phyloP scores from a whole-genome alignment of 2,797 vertebrate species.

The Neosilurus mollespiculum region DNA sequence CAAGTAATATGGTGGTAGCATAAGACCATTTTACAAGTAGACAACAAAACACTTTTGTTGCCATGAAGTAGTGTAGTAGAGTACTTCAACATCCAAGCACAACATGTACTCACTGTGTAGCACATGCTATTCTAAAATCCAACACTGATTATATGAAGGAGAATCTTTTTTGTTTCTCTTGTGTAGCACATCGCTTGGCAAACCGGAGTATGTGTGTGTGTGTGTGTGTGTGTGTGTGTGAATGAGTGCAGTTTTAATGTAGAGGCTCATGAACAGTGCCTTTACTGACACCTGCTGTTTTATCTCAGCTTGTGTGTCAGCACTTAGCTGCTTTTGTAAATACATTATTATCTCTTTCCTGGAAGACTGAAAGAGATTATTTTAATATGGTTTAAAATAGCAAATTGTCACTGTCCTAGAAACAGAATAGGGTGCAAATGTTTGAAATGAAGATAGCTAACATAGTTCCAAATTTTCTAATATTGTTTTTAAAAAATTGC shows the following conservation, averaged over 20 bases:
- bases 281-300: constrained; percentile 58
- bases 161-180: constrained; percentile 25
- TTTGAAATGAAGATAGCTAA: background rate
- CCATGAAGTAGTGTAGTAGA: background rate
- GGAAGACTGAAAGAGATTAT: background rate
- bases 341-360: background rate
- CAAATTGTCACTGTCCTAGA: background rate
- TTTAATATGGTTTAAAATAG: background rate
- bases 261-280: constrained; percentile 26
- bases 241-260: constrained; percentile 17
- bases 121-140: background rate
- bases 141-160: constrained; percentile 25
- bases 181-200: constrained; percentile 11
- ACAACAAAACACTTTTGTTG: background rate
- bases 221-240: background rate
- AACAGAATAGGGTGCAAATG: background rate
- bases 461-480: background rate
- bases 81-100: background rate
- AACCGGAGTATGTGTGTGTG: background rate
- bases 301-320: constrained; percentile 14
- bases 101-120: background rate
- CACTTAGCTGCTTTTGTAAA: background rate
- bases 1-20: background rate
- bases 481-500: too few species aligned
- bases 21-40: background rate